Base-by-base conservation (phyloP, 2,113 vertebrate species). In the Callospermophilus lateralis region DNA sequence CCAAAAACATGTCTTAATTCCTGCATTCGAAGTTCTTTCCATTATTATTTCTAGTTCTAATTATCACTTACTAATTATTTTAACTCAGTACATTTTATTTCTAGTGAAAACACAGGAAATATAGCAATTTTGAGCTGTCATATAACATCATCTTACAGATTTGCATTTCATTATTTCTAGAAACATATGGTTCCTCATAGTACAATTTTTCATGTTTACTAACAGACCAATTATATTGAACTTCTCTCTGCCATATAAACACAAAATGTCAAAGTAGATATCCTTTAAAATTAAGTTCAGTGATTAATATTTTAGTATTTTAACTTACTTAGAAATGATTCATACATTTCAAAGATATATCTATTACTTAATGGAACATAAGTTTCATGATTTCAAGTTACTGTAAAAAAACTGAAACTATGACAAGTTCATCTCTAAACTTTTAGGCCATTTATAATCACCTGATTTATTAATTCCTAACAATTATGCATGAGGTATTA, bases 61-160 rank as follows among this genome's bases (percentile, higher is more conserved):
- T 79, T 72, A 87, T 48, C 17, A 63, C 39, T 51, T 80, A 72
- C 88, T 86, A 70, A 93, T 86, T 94, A 72, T 42, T 81, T n/a
- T 51, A 55, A 12, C 19, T 73, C 3, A 28, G 34, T n/a, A 94
- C 8, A 20, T 45, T 90, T 10, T 30, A 74, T 76, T 83, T 83
- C n/a, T 20, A n/a, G 34, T 42, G 34, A 80, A 72, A 89, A 83
- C 12, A 16, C 42, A 94, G 20, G 19, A 87, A 67, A 55, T 76
- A 34, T 26, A 73, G 65, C 51, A n/a, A 53, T 74, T 74, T 30
- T 42, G 58, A 83, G 61, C 45, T 83, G 19, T 20, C 4, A 67
- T 39, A 53, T 53, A 42, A 15, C 17, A 76, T 51, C 53, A 88
- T 73, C 68, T 89, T 73, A 74, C 67, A n/a, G 83, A 74, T 89